Percentiles rank a stretch among this genome's conserved stretches.
These are phyloP conservation scores for Clarias gariepinus DNA, from an alignment of 2,113 vertebrate species.

Conservation along the genomic window DNA sequence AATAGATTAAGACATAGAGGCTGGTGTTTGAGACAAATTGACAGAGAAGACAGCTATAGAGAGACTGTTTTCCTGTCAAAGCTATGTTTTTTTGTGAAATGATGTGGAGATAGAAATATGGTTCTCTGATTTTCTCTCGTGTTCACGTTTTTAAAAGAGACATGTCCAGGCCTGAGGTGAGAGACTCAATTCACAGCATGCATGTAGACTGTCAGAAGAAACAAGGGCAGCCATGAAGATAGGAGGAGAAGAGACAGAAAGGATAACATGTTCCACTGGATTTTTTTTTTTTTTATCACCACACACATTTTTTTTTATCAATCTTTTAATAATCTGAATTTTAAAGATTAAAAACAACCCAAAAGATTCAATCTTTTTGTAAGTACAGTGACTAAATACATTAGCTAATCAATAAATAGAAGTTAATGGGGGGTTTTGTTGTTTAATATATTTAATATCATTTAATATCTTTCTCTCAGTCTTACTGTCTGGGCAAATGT, in stretches of 20 bases:
- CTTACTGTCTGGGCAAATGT: not conserved
- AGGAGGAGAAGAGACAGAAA: not conserved
- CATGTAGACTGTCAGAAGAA: slow-evolving; percentile 20
- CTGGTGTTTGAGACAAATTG: not conserved
- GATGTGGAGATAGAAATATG: slow-evolving; percentile 31
- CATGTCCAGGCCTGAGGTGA: slow-evolving; percentile 33
- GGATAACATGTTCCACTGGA: not conserved
- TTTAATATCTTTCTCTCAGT: not conserved
- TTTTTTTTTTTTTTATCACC: not conserved
- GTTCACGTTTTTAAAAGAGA: slow-evolving; percentile 30
- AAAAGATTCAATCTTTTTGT: not conserved
- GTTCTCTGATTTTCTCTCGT: slow-evolving; percentile 25
- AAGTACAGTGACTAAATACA: not conserved
- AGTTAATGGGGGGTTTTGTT: not conserved
- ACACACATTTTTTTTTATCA: not conserved
- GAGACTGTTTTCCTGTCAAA: slow-evolving; percentile 22
- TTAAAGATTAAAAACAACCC: not conserved
- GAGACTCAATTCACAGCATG: slow-evolving; percentile 40
- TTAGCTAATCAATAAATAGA: not conserved
- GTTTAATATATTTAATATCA: not conserved
- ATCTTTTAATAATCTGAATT: not conserved
- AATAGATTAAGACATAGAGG: slow-evolving; percentile 27
- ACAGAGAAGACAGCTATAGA: slow-evolving; percentile 46
- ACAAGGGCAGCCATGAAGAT: not conserved
- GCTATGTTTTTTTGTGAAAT: slow-evolving; percentile 26